Evolutionary conservation across 92 coral and sea anemone genomes (phyloP), one percentile per base, ranked within the genome.

Genomic region (Pocillopora meandrina): DNA sequence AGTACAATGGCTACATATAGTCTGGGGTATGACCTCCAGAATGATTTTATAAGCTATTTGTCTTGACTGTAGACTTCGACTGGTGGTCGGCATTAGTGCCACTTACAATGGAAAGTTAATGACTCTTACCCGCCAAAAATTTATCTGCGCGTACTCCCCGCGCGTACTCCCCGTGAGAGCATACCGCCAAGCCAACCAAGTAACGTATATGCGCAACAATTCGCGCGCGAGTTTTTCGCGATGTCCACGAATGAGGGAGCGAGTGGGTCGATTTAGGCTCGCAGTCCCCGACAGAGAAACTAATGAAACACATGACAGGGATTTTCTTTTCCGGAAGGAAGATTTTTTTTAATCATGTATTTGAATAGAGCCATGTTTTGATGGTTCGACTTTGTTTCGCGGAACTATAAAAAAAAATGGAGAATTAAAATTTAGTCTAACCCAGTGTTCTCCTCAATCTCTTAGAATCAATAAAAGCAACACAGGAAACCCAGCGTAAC

Each of bases 401-500:
- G 52, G 52, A 42, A 42, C 4, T 42, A 42, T 42, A 3, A 42
- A 42, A 3, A 3, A 42, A 42, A 42, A 42, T 42, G 4, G 8
- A 3, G 8, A 42, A 3, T 42, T 42, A 1, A 31, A 9, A 65
- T n/a, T 71, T 5, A 31, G 35, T 31, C 33, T 15, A 33, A 34
- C 33, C 12, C 10, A 15, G 16, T 70, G 2, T 13, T 9, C 14
- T 78, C 23, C 49, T 18, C 13, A 12, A 57, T 26, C 35, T 34
- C 52, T 36, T 23, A 71, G 5, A 31, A 15, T 65, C 64, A 21
- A 18, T 42, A 19, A 17, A 59, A 10, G 76, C 75, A 56, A 21
- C 33, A 7, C 67, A 80, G 23, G 84, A 80, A 65, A 69, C 76
- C 16, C 76, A 80, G 58, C 57, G 62, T 12, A 70, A 56, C 55